Evolutionary conservation across 2,113 vertebrate species (phyloP).

Genomic region (Xyrauchen texanus): DNA sequence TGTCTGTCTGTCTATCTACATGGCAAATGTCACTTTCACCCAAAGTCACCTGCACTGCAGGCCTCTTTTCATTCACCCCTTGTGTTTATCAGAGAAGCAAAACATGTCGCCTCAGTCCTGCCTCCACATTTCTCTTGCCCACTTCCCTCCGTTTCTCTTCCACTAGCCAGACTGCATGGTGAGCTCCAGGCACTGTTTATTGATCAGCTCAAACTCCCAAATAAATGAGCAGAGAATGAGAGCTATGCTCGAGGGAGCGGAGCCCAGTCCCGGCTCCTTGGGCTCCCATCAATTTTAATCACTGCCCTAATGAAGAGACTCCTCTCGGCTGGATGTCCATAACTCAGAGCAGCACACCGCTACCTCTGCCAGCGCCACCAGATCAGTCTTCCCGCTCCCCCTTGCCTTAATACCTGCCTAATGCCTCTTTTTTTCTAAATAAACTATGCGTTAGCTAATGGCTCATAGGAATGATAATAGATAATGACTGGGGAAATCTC

Average conservation of each 20-base stretch:
- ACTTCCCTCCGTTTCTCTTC: constrained; percentile 54
- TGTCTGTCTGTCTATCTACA: neutral
- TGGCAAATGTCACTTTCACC: neutral
- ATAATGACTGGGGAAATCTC: constrained; percentile 65
- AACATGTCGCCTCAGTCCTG: constrained; percentile 65
- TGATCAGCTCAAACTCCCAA: constrained; percentile 82
- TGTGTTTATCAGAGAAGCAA: constrained; percentile 68
- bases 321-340: constrained; percentile 80
- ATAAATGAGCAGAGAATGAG: constrained; percentile 81
- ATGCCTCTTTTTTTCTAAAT: constrained; percentile 75
- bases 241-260: constrained; percentile 78
- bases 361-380: constrained; percentile 75
- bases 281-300: constrained; percentile 83
- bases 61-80: constrained; percentile 37
- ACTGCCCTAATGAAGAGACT: constrained; percentile 82
- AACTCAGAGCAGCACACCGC: constrained; percentile 76
- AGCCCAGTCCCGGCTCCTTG: constrained; percentile 69
- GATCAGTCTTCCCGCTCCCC: constrained; percentile 70
- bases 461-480: constrained; percentile 63
- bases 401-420: constrained; percentile 64
- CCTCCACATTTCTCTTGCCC: constrained; percentile 43
- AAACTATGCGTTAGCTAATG: constrained; percentile 75
- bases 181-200: constrained; percentile 79
- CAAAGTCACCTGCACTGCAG: neutral
- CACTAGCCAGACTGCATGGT: constrained; percentile 72